Evolutionary conservation across 2,888 invertebrate genomes (phyloP), one percentile per base, ranked within the genome.

Genomic region (Ochropleura leucogaster): DNA sequence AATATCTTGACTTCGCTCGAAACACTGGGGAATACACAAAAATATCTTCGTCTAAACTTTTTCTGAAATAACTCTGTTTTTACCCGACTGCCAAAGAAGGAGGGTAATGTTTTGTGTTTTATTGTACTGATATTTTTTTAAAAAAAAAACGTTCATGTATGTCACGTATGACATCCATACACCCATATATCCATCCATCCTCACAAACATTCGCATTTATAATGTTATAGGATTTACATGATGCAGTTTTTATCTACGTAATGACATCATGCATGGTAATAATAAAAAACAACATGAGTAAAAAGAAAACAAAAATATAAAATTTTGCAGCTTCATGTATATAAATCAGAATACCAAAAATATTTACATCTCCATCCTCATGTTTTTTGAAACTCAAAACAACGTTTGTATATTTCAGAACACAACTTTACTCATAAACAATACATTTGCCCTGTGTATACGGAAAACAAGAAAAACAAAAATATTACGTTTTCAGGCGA

Each of bases 1-100:
- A 89, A 89, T 84, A 73, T 80, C 83, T 83, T 82, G 82, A 74
- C 80, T 84, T 74, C 42, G 18, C 3, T 20, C 16, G 14, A 59
- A 73, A 68, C 63, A 65, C 68, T 57, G 42, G 63, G 75, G 65
- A 72, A 72, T 72, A 69, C 44, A 79, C 59, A 73, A 73, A 73
- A 76, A 64, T 71, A 69, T 77, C 10, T 64, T 68, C 42, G 51
- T 49, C 46, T 53, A 60, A 55, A 68, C 75, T 51, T 71, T 79
- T 73, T 63, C 59, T 73, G 30, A 40, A 30, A 7, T 53, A 63
- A 30, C 57, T 44, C 42, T 3, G 10, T 66, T n/a, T n/a, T n/a
- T n/a, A n/a, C n/a, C n/a, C n/a, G n/a, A n/a, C n/a, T n/a, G n/a
- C n/a, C n/a, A n/a, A n/a, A n/a, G n/a, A n/a, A n/a, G n/a, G n/a